These are phyloP conservation scores for Carapus acus DNA, from an alignment of 2,797 vertebrate species.

Conservation along the genomic window DNA sequence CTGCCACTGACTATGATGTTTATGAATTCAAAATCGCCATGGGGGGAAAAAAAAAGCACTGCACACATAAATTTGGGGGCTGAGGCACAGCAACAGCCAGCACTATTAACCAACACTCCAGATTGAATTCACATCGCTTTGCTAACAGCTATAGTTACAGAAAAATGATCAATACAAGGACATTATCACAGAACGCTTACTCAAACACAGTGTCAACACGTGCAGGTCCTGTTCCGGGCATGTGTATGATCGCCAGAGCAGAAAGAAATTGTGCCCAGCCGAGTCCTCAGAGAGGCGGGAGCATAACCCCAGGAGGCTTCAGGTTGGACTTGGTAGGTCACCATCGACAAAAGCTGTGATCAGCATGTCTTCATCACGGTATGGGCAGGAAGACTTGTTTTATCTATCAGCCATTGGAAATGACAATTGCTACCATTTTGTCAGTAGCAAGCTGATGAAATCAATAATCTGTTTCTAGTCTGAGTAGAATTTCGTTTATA, in stretches of 20 bases:
- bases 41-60: too few species aligned
- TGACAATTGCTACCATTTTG: too few species aligned
- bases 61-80: conserved; percentile 9
- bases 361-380: too few species aligned
- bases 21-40: too few species aligned
- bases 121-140: conserved; percentile 64
- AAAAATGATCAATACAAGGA: conserved; percentile 71
- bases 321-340: conserved; percentile 58
- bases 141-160: conserved; percentile 61
- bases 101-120: conserved; percentile 53
- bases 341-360: too few species aligned
- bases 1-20: too few species aligned
- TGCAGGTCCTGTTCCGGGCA: conserved; percentile 32
- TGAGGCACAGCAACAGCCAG: conserved; percentile 37
- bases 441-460: too few species aligned
- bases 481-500: too few species aligned
- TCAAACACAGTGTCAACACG: conserved; percentile 70
- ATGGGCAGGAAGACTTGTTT: too few species aligned
- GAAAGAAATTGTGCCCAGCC: conserved; percentile 52
- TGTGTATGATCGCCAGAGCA: conserved; percentile 58
- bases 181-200: conserved; percentile 70
- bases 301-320: conserved; percentile 56
- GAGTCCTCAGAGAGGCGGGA: conserved; percentile 51
- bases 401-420: too few species aligned
- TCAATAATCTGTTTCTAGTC: too few species aligned